Percentiles rank a stretch among this genome's conserved stretches.
Conservation (phyloP, 2,888 invertebrate genomes). For the Drosophila demipolita region DNA sequence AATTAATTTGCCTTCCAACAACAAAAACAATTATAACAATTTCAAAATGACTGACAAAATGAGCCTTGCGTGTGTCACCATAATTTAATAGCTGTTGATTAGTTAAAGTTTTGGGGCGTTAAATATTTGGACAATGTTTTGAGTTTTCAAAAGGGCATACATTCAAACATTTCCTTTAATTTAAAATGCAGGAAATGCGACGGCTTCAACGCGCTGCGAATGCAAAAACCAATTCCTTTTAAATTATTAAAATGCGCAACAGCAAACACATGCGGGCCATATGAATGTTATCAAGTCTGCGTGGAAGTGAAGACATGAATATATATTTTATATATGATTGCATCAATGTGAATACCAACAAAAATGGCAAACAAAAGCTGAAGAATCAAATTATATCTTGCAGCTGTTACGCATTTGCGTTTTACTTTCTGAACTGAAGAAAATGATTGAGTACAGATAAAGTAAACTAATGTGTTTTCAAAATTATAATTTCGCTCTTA, state of each 20-base stretch:
- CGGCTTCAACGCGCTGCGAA: constrained; percentile 34
- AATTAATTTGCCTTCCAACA: constrained; percentile 38
- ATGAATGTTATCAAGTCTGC: constrained; percentile 31
- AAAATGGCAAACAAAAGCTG: constrained; percentile 10
- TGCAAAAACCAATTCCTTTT: constrained; percentile 39
- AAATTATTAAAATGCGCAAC: constrained; percentile 35
- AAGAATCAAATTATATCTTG: constrained; percentile 43
- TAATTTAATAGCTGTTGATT: constrained; percentile 30
- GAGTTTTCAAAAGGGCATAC: constrained; percentile 18
- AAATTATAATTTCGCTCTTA: neutral
- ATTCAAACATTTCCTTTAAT: constrained; percentile 20
- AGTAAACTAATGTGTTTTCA: neutral
- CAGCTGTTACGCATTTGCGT: constrained; percentile 55
- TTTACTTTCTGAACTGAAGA: constrained; percentile 10
- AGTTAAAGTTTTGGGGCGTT: constrained; percentile 12
- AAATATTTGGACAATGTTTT: constrained; percentile 21
- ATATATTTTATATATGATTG: neutral
- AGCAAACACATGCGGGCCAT: constrained; percentile 58
- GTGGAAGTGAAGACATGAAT: constrained; percentile 1
- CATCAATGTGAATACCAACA: neutral
- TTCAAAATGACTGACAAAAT: constrained; percentile 19
- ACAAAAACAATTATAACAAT: constrained; percentile 8
- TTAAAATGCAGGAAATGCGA: constrained; percentile 33
- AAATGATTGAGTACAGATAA: constrained; percentile 23
- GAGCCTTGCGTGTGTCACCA: constrained; percentile 17